These are phyloP conservation scores for Vireo griseus DNA, from an alignment of 2,797 vertebrate species.

Conservation along the genomic window DNA sequence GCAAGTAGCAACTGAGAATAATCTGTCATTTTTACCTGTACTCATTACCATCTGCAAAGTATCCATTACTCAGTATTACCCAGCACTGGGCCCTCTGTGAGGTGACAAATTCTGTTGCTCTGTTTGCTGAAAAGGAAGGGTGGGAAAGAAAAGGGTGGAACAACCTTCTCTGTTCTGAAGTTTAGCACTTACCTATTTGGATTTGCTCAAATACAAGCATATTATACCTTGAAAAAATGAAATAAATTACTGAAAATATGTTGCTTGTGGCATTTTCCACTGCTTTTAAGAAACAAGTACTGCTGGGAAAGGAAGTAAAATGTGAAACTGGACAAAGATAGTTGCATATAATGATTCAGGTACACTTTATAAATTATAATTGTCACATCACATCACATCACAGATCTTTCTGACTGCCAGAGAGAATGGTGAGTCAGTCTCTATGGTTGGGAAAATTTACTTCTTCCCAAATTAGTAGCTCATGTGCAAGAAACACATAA, in stretches of 20 bases:
- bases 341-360: neutral
- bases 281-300: neutral
- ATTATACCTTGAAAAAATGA: neutral
- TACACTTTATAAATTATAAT: neutral
- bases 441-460: neutral
- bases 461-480: neutral
- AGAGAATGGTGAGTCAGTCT: neutral
- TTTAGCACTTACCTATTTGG: neutral
- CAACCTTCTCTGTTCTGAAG: neutral
- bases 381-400: neutral
- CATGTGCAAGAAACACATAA: neutral
- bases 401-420: neutral
- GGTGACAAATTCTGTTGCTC: neutral
- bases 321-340: neutral
- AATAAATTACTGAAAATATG: neutral
- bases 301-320: neutral
- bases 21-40: neutral
- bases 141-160: neutral
- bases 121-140: neutral
- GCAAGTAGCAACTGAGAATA: neutral
- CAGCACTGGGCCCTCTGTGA: accelerated
- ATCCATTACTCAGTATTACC: neutral
- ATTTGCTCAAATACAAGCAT: neutral
- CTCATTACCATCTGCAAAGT: neutral
- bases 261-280: neutral